Base-by-base conservation (phyloP, 2,888 invertebrate species). In the Dione vanillae region DNA sequence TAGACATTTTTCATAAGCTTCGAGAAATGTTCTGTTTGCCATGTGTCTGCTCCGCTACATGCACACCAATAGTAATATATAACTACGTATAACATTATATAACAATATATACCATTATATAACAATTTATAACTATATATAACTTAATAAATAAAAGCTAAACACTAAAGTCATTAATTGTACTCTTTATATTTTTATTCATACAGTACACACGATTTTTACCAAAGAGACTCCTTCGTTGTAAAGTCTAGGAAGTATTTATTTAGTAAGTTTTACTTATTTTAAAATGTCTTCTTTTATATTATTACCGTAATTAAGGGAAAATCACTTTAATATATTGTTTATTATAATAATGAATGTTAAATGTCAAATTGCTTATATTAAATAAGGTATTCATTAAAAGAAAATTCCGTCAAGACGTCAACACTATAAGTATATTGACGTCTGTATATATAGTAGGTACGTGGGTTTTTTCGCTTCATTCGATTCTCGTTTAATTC, bases 1-100 rank as follows among this genome's bases (percentile, higher is more conserved):
- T 67, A 64, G 19, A 71, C 65, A 70, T 66, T 71, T 71, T 71
- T 64, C 71, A 58, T 67, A 47, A 68, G 61, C 61, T 68, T 40
- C 68, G 37, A 51, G 45, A 68, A 52, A 62, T 47, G 10, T 8
- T 67, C 20, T 62, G 43, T 59, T 54, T 62, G 35, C 52, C 16
- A 16, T 62, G 9, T 52, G 37, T 37, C 37, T 49, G 49, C 37
- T 64, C 11, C 27, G 27, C 45, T 20, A 43, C 27, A 61, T 45
- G 43, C 43, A 27, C 43, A 61, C 43, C 27, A 61, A 20, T 27
- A 14, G 14, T n/a, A n/a, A n/a, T n/a, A n/a, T n/a, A n/a, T n/a
- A n/a, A n/a, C n/a, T n/a, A n/a, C n/a, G n/a, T n/a, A n/a, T n/a
- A n/a, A n/a, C n/a, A n/a, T n/a, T n/a, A n/a, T n/a, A n/a, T n/a